A percentile compares a stretch with the other conserved stretches of the same genome.
Conservation (phyloP, 1,140 invertebrate species). For the Liolophura sinensis region DNA sequence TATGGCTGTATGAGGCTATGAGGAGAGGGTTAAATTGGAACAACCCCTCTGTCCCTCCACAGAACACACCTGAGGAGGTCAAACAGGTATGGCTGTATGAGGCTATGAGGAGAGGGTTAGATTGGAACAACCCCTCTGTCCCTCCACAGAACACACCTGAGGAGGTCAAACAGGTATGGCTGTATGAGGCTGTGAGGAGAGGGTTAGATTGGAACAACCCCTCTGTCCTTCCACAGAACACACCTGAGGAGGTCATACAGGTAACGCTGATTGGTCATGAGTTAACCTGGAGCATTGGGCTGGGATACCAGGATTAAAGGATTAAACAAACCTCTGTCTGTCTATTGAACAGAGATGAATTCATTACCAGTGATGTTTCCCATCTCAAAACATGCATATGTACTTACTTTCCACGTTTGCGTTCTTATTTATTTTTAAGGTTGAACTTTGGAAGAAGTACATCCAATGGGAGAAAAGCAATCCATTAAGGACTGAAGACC, state of each 20-base stretch:
- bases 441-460: conserved; percentile 99
- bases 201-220: conserved; percentile 93
- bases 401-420: not conserved
- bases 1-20: conserved; percentile 77
- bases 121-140: conserved; percentile 87
- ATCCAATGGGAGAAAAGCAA: conserved; percentile 97
- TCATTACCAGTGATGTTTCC: too few species aligned
- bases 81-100: conserved; percentile 98
- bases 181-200: conserved; percentile 89
- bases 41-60: conserved; percentile 88
- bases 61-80: conserved; percentile 82
- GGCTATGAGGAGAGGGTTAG: conserved; percentile 87
- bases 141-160: conserved; percentile 87
- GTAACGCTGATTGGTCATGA: conserved; percentile 62
- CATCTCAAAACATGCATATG: too few species aligned
- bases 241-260: conserved; percentile 91
- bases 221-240: conserved; percentile 88
- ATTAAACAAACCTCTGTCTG: conserved; percentile 88
- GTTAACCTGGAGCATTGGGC: conserved; percentile 94
- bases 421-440: conserved; percentile 63
- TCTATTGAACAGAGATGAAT: too few species aligned
- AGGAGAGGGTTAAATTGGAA: conserved; percentile 91
- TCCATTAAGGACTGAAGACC: conserved; percentile 94
- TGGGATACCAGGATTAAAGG: conserved; percentile 87
- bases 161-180: conserved; percentile 84